These are phyloP conservation scores for Montipora efflorescens DNA, from an alignment of 64 coral and sea anemone species.

Conservation along the genomic window DNA sequence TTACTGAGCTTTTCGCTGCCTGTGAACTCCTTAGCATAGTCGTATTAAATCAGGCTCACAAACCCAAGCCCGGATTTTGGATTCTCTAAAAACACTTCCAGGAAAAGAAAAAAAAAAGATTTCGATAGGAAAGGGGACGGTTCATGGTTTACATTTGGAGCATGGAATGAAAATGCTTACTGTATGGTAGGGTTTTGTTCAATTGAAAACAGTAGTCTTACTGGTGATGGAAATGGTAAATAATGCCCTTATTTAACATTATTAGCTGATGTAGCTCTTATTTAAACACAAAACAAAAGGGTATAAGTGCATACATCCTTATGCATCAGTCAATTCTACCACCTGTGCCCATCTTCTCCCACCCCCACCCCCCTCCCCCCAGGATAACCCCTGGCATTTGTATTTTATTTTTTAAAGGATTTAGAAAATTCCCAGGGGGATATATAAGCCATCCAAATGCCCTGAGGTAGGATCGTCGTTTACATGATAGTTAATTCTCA, in stretches of 20 bases:
- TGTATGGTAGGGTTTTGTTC: slow-evolving; percentile 13
- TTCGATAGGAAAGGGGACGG: neutral
- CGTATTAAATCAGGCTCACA: slow-evolving; percentile 19
- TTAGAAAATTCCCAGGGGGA: neutral
- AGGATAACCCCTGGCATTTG: neutral
- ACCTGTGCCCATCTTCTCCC: neutral
- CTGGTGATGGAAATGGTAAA: neutral
- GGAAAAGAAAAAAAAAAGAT: slow-evolving; percentile 4
- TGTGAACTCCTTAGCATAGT: slow-evolving; percentile 17
- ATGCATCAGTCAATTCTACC: neutral
- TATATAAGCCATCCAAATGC: neutral
- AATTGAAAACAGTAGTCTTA: slow-evolving; percentile 24
- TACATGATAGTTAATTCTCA: slow-evolving; percentile 9
- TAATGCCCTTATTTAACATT: neutral
- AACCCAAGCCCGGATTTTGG: slow-evolving; percentile 7
- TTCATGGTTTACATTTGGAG: slow-evolving; percentile 19
- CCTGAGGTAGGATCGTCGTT: neutral
- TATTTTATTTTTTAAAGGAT: neutral
- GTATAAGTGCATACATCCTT: neutral
- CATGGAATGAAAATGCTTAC: neutral
- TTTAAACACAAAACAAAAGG: neutral
- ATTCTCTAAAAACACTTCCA: slow-evolving; percentile 26
- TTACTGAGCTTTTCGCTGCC: neutral
- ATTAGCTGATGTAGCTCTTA: neutral
- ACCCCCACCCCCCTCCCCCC: no score